A percentile compares a stretch with the other conserved stretches of the same genome.
Evolutionary conservation across 1,140 invertebrate species (phyloP).

Genomic region (Hormaphis cornu): DNA sequence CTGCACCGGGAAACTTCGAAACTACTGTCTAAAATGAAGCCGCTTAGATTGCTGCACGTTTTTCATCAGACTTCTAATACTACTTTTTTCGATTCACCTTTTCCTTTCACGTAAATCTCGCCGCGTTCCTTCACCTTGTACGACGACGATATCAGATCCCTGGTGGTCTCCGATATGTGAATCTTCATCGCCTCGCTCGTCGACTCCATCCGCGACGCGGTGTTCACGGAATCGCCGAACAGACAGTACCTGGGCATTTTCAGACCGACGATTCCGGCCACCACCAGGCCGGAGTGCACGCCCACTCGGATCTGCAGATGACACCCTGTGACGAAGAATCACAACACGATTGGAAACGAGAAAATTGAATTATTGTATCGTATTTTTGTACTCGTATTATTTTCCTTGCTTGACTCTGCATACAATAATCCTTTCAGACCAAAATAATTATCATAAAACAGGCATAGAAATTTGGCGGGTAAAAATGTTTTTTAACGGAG

Average conservation of each 20-base stretch:
- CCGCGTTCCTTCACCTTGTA: constrained; percentile 73
- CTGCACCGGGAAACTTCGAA: neutral
- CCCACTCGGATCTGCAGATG: constrained; percentile 84
- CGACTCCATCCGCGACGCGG: constrained; percentile 83
- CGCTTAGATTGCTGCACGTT: no score
- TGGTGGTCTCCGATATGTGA: constrained; percentile 83
- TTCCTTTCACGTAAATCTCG: constrained; percentile 76
- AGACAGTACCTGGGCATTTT: constrained; percentile 94
- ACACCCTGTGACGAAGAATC: constrained; percentile 51
- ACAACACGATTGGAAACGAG: neutral
- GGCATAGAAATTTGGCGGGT: no score
- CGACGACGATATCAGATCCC: constrained; percentile 59
- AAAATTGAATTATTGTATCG: no score
- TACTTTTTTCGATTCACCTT: constrained; percentile 49
- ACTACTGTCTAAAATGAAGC: neutral
- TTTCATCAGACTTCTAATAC: neutral
- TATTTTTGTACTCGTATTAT: no score
- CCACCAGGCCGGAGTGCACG: constrained; percentile 80
- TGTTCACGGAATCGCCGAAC: constrained; percentile 89
- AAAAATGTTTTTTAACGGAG: no score
- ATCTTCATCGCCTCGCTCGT: constrained; percentile 87
- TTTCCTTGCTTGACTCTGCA: no score
- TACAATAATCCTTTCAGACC: no score
- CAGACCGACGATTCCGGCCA: constrained; percentile 86
- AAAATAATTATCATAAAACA: no score